Percentiles rank a stretch among this genome's conserved stretches.
Conservation (phyloP, 2,888 invertebrate species). For the Lepidochitona cinerea region DNA sequence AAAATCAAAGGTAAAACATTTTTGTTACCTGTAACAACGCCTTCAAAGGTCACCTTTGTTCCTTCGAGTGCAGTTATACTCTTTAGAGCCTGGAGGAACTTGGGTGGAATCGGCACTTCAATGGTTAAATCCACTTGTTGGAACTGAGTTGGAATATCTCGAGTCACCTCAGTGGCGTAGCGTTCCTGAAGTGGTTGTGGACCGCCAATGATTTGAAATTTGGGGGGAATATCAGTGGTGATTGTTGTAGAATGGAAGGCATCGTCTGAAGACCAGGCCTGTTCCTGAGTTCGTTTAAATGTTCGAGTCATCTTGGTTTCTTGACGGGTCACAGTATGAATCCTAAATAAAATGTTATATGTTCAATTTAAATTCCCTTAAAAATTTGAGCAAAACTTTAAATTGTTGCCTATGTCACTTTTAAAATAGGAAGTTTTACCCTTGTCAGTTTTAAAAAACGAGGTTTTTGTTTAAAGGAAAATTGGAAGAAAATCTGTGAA, state of each 20-base stretch:
- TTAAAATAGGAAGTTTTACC: no score
- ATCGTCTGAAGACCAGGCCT: constrained; percentile 36
- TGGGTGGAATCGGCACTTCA: constrained; percentile 67
- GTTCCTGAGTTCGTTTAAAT: constrained; percentile 40
- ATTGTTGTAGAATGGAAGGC: constrained; percentile 48
- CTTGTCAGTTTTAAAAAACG: no score
- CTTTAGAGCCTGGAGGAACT: constrained; percentile 79
- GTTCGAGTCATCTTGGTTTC: constrained; percentile 55
- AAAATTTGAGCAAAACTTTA: no score
- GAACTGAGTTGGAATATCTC: constrained; percentile 56
- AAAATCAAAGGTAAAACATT: no score
- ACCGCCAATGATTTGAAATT: constrained; percentile 34
- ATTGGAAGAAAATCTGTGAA: no score
- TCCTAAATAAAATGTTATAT: constrained; percentile 23
- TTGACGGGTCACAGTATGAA: constrained; percentile 51
- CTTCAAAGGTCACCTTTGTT: constrained; percentile 91
- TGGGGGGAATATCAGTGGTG: constrained; percentile 48
- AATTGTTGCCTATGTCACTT: no score
- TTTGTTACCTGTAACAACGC: constrained; percentile 86
- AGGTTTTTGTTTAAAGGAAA: no score
- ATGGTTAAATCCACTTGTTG: constrained; percentile 68
- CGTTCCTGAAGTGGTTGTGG: constrained; percentile 40
- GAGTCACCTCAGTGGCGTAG: constrained; percentile 54
- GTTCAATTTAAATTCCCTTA: no score
- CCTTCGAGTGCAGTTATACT: constrained; percentile 92